phyloP scores from a whole-genome alignment of 2,113 vertebrate genomes.

The Ophthalmolycus amberensis region DNA sequence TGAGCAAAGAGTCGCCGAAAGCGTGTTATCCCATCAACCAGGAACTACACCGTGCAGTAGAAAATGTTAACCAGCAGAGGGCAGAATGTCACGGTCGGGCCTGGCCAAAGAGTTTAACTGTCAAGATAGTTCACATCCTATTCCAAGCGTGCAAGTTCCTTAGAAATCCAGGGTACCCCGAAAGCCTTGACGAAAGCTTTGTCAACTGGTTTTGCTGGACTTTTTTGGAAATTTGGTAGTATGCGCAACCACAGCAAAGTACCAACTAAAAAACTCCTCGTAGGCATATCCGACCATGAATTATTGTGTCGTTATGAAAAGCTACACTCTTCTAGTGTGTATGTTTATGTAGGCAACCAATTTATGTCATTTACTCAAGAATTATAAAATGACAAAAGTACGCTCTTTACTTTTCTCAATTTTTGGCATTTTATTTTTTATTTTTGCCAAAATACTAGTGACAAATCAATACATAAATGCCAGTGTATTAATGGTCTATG shows the following conservation, averaged over 20 bases:
- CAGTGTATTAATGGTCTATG: neutral
- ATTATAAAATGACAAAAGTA: neutral
- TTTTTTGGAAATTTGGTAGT: neutral
- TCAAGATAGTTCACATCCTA: constrained; percentile 23
- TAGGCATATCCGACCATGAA: neutral
- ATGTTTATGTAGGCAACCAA: neutral
- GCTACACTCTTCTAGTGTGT: too few species aligned
- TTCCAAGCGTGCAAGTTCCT: rapidly evolving
- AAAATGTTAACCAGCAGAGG: constrained; percentile 51
- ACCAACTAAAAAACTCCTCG: neutral
- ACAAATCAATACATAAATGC: neutral
- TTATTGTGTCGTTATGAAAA: neutral
- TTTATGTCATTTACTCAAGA: too few species aligned
- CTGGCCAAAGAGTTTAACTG: neutral
- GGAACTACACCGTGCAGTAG: constrained; percentile 67
- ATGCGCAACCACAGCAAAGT: neutral
- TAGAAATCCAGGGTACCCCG: too few species aligned
- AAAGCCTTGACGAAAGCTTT: too few species aligned
- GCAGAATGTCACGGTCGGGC: constrained; percentile 1
- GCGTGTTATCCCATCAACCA: constrained; percentile 77
- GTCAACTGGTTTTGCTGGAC: neutral
- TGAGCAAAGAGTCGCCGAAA: constrained; percentile 69
- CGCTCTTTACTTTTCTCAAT: neutral
- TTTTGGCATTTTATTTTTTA: too few species aligned
- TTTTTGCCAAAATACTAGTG: too few species aligned